Base-by-base conservation (phyloP, 2,113 vertebrate species). In the Empidonax alnorum region DNA sequence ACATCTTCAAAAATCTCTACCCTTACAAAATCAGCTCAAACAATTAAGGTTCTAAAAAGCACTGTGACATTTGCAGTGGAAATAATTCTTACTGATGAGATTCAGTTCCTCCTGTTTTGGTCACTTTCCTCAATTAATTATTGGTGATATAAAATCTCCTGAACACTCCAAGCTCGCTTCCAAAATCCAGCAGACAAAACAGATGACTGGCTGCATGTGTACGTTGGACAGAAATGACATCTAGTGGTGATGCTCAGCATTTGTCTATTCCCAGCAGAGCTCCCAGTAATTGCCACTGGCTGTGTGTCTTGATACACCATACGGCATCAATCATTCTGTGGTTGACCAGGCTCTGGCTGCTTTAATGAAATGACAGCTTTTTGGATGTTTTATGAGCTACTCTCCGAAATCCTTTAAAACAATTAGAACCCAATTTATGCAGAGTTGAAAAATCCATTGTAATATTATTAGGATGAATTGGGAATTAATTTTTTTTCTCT, bases 211-310 rank as follows among this genome's bases (percentile, higher is more conserved):
- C 53, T 41, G 49, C 18, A 2, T 61, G n/a, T 47, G 68, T 87
- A 47, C 49, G 46, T 76, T 85, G 95, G 85, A 20, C 90, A 95
- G 92, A 93, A 91, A 83, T 97, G 98, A 97, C 98, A 98, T 94
- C 98, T 98, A 93, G 97, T 96, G 98, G 96, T 84, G 49, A 44
- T 50, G 61, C 31, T 93, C 66, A 56, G 92, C 92, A 90, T 67
- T 71, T 56, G 30, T 35, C 35, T 56, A 1, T 84, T 74, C 92
- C 86, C 92, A 35, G 66, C 12, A 52, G 90, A 84, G 68, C 86
- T 61, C 68, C 41, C 10, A 59, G 84, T 37, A 49, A 44, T 72
- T 71, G 63, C 83, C 90, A 2, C 66, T 53, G 74, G 47, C 83
- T 74, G 49, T 31, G 90, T 81, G 50, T 77, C 78, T 63, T 9